phyloP scores from a whole-genome alignment of 2,888 invertebrate species.

The Eudasyphora cyanicolor region DNA sequence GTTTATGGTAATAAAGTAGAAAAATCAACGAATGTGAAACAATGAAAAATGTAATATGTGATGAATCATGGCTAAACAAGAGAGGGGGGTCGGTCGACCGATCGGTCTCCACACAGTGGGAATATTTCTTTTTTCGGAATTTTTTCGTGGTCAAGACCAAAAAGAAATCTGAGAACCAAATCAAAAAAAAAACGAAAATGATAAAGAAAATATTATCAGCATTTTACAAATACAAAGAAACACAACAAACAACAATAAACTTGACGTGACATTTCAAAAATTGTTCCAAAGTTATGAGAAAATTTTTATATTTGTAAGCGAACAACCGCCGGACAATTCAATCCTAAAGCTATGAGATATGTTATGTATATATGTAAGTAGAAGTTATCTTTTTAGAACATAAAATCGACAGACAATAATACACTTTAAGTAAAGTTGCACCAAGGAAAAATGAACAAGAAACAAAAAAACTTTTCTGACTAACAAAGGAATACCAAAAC shows the following conservation, averaged over 20 bases:
- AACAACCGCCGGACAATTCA: no score
- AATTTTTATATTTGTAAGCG: constrained; percentile 1
- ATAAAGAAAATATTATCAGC: constrained; percentile 23
- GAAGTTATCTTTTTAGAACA: background rate
- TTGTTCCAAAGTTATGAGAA: constrained; percentile 13
- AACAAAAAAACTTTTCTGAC: background rate
- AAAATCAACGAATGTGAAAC: no score
- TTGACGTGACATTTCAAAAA: constrained; percentile 26
- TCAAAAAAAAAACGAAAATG: no score
- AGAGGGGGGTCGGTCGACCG: no score
- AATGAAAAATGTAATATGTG: constrained; percentile 24
- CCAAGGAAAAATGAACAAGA: background rate
- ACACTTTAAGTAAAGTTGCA: background rate
- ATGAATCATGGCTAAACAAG: constrained; percentile 51
- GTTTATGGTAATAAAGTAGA: constrained; percentile 38
- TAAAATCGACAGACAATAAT: background rate
- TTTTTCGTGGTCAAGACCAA: background rate
- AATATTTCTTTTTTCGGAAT: constrained; percentile 4
- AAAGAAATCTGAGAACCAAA: constrained; percentile 3
- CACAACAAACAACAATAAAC: constrained; percentile 1
- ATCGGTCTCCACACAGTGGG: background rate
- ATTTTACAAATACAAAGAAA: constrained; percentile 9
- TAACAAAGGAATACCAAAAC: constrained; percentile 12
- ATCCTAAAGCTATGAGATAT: no score
- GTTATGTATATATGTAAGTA: no score